phyloP scores from a whole-genome alignment of 2,888 invertebrate species.

The Notodonta dromedarius region DNA sequence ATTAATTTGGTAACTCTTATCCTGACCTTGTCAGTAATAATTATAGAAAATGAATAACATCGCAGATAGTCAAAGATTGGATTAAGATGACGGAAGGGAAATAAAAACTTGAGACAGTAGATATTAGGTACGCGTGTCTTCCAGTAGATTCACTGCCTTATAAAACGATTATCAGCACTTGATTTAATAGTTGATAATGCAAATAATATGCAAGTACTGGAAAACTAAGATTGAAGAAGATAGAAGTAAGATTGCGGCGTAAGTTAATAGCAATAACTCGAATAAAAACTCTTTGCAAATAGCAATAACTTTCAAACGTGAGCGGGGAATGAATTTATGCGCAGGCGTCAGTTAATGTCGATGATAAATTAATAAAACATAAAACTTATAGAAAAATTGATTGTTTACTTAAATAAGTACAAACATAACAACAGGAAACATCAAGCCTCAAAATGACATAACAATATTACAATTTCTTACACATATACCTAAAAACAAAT shows the following conservation, averaged over 20 bases:
- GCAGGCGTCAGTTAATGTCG: background rate
- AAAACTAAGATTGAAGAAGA: too few relatives aligned
- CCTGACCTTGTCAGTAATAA: too few relatives aligned
- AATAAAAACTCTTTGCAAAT: background rate
- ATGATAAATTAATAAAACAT: background rate
- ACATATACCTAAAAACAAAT: conserved; percentile 8
- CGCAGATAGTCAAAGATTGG: background rate
- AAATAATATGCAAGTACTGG: too few relatives aligned
- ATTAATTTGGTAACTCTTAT: too few relatives aligned
- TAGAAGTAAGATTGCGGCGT: too few relatives aligned
- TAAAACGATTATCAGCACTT: too few relatives aligned
- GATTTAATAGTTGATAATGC: too few relatives aligned
- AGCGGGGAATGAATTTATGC: background rate
- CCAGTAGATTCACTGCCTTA: too few relatives aligned
- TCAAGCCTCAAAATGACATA: conserved; percentile 26
- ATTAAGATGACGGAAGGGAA: too few relatives aligned
- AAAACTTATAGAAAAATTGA: background rate
- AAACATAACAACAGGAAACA: conserved; percentile 30
- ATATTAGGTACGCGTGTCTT: too few relatives aligned
- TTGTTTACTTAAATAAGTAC: conserved; percentile 18
- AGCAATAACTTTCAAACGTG: background rate
- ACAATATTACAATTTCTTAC: conserved; percentile 27
- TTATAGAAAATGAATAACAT: background rate
- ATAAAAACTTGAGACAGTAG: too few relatives aligned
- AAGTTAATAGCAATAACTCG: too few relatives aligned